Evolutionary conservation across 2,888 invertebrate species (phyloP).

Genomic region (Oxyteleia sp.): DNA sequence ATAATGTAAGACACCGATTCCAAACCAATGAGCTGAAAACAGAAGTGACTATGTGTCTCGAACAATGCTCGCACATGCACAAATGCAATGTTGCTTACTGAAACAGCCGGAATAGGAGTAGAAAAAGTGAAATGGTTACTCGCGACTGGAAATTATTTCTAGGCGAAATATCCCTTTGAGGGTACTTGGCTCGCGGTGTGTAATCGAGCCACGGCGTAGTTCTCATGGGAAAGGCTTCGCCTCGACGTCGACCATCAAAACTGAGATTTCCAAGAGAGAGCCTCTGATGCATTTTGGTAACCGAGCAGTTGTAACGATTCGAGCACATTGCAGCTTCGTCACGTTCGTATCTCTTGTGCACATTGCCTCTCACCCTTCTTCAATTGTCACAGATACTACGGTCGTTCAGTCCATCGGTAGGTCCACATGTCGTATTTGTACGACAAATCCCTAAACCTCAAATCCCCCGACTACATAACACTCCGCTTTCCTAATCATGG

Average conservation of each 20-base stretch:
- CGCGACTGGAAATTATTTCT: constrained; percentile 53
- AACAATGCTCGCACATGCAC: no score
- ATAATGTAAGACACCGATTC: no score
- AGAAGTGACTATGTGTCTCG: no score
- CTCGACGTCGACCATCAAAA: constrained; percentile 51
- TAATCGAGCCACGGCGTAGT: constrained; percentile 39
- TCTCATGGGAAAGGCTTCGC: constrained; percentile 47
- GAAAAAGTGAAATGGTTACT: constrained; percentile 31
- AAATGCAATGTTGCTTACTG: constrained; percentile 18
- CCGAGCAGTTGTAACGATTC: constrained; percentile 47
- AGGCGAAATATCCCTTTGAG: constrained; percentile 46
- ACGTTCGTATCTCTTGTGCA: constrained; percentile 60
- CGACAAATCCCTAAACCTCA: constrained; percentile 72
- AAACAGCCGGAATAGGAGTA: constrained; percentile 7
- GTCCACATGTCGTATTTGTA: constrained; percentile 73
- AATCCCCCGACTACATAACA: constrained; percentile 72
- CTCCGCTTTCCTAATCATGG: constrained; percentile 71
- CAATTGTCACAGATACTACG: constrained; percentile 66
- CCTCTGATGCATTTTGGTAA: constrained; percentile 48
- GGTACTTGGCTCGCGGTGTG: constrained; percentile 21
- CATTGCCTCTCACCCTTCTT: constrained; percentile 60
- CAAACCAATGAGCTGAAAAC: no score
- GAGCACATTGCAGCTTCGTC: constrained; percentile 37
- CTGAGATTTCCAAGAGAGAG: constrained; percentile 45
- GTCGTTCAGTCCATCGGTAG: constrained; percentile 66